Evolutionary conservation across 2,797 vertebrate species (phyloP), one percentile per base, ranked within the genome.

Genomic region (Bovichtus variegatus): DNA sequence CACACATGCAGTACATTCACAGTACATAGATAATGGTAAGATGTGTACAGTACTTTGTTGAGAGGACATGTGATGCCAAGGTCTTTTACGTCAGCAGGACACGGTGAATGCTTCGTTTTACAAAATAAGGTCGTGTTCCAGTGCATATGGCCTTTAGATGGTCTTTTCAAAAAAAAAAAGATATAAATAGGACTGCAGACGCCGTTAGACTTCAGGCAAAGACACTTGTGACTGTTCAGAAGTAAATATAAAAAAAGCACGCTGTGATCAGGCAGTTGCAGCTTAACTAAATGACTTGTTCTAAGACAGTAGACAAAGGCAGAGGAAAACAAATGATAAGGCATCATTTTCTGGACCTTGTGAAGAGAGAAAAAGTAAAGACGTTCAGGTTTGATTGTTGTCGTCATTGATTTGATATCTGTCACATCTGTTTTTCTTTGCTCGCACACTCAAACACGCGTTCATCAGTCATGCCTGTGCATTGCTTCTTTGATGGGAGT

Each of bases 171-270:
- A 74, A 69, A 63, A 10, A 76, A n/a, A n/a, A n/a, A n/a, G 60
- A 51, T 76, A 83, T 62, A 71, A 82, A 82, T 76, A 83, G 77
- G 67, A 49, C 13, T 25, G 23, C 46, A 51, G 63, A 62, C 6
- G 3, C 9, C 50, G 57, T 57, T 46, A 13, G 63, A 51, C 65
- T 76, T 40, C 41, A 67, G 79, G 66, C 38, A 27, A 76, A 70
- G 27, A 19, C 46, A 60, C 76, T 78, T 57, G 62, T 79, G 77
- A 84, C 69, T 76, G 65, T 62, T 69, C 34, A 61, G 55, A 54
- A 74, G 62, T 78, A 47, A 25, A 9, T 46, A 74, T 63, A 21
- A 6, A 55, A 31, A 73, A 46, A 61, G 6, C n/a, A 11, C 7
- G n/a, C 15, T 13, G 36, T 59, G 54, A 74, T 79, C 54, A 59